phyloP scores from a whole-genome alignment of 2,113 vertebrate genomes.

The Tinamus guttatus region DNA sequence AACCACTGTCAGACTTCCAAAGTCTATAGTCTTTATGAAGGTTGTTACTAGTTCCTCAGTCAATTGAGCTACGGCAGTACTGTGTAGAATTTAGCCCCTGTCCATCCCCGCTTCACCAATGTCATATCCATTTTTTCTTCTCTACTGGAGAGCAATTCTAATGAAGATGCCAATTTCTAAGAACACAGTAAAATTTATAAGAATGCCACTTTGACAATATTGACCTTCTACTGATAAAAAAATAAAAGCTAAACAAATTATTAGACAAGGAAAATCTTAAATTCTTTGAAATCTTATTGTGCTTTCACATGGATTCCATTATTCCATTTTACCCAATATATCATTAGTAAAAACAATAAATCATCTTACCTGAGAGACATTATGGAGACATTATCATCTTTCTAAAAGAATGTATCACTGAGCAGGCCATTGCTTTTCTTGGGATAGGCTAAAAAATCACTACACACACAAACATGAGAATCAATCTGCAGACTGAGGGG shows the following conservation, averaged over 20 bases:
- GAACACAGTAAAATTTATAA: not conserved
- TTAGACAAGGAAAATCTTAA: not conserved
- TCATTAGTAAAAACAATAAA: not conserved
- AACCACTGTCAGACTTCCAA: not conserved
- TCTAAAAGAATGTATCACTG: not conserved
- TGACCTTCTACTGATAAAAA: not conserved
- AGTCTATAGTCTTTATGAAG: not conserved
- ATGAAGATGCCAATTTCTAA: not conserved
- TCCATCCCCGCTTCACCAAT: not conserved
- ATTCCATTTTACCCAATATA: not conserved
- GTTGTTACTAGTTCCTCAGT: not conserved
- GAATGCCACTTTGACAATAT: not conserved
- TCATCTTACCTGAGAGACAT: not conserved
- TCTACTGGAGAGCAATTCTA: not conserved
- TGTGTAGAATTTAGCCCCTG: not conserved
- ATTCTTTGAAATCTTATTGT: not conserved
- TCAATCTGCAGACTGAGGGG: not conserved
- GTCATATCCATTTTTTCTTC: not conserved
- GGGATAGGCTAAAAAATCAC: not conserved
- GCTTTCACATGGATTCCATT: not conserved
- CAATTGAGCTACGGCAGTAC: not conserved
- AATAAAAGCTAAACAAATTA: not conserved
- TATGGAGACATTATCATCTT: not conserved
- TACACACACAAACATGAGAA: not conserved
- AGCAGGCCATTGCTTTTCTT: not conserved